Evolutionary conservation across 1,140 invertebrate species (phyloP).

Genomic region (Penaeus vannamei): DNA sequence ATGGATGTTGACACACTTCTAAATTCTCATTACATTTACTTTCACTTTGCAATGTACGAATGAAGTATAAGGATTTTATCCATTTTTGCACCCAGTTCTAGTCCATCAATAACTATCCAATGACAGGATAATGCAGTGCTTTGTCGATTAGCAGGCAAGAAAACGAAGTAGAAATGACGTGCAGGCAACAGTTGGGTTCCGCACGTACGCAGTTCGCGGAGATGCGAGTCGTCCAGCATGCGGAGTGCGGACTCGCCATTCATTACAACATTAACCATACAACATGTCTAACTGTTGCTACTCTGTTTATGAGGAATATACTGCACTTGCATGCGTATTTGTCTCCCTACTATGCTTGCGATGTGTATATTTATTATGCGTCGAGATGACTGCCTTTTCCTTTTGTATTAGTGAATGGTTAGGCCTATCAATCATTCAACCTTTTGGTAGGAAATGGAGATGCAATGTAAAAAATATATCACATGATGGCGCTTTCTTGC

Average conservation of each 20-base stretch:
- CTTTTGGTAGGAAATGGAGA: too few relatives aligned
- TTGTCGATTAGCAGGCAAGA: neutral
- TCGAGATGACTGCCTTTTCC: too few relatives aligned
- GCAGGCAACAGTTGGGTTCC: conserved; percentile 37
- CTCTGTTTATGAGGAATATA: too few relatives aligned
- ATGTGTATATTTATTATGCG: too few relatives aligned
- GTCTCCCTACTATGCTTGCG: too few relatives aligned
- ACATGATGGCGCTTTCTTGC: too few relatives aligned
- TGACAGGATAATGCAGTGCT: neutral
- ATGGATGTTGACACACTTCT: conserved; percentile 51
- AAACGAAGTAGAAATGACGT: neutral
- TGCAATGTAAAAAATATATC: too few relatives aligned
- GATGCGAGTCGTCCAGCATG: conserved; percentile 17
- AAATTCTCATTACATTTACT: conserved; percentile 36
- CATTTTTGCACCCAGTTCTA: conserved; percentile 2
- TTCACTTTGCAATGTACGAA: neutral
- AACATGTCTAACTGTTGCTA: too few relatives aligned
- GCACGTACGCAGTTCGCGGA: conserved; percentile 50
- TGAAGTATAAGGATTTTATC: neutral
- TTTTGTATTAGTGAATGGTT: too few relatives aligned
- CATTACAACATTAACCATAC: too few relatives aligned
- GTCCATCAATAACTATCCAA: neutral
- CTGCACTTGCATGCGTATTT: too few relatives aligned
- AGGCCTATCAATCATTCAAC: too few relatives aligned
- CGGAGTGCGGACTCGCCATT: neutral